Percentiles rank a stretch among this genome's conserved stretches.
Conservation (phyloP, 2,888 invertebrate genomes). For the Syrista parreyssii region DNA sequence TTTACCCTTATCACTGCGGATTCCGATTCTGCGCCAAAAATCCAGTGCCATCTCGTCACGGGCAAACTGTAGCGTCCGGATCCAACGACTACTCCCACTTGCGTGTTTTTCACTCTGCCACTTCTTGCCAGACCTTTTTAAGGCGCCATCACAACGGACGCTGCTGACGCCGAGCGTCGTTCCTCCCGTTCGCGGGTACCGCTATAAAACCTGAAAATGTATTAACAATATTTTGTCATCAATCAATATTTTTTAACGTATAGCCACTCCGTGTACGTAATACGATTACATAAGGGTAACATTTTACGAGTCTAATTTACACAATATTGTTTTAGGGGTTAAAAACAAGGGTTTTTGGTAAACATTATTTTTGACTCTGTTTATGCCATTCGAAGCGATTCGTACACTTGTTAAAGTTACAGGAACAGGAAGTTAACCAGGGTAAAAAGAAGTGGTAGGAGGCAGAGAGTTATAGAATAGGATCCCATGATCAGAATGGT, state of each 20-base stretch:
- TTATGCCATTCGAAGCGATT: not conserved
- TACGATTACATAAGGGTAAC: not conserved
- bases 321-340: not conserved
- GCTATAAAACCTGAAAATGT: not conserved
- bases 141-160: constrained; percentile 25
- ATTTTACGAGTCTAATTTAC: not conserved
- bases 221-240: not conserved
- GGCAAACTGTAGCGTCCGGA: not conserved
- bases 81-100: not conserved
- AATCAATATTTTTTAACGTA: not conserved
- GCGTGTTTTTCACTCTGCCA: constrained; percentile 24
- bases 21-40: not conserved
- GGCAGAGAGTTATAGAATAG: not conserved
- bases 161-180: constrained; percentile 19
- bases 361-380: not conserved
- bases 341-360: not conserved
- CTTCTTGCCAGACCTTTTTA: constrained; percentile 17
- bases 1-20: not conserved
- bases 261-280: not conserved
- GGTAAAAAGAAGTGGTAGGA: not conserved
- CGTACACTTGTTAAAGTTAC: not conserved
- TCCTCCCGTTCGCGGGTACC: not conserved
- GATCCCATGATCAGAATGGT: not conserved
- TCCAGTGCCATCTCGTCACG: not conserved
- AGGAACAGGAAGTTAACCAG: not conserved